Evolutionary conservation across 2,797 vertebrate genomes (phyloP).

Genomic region (Mus caroli): DNA sequence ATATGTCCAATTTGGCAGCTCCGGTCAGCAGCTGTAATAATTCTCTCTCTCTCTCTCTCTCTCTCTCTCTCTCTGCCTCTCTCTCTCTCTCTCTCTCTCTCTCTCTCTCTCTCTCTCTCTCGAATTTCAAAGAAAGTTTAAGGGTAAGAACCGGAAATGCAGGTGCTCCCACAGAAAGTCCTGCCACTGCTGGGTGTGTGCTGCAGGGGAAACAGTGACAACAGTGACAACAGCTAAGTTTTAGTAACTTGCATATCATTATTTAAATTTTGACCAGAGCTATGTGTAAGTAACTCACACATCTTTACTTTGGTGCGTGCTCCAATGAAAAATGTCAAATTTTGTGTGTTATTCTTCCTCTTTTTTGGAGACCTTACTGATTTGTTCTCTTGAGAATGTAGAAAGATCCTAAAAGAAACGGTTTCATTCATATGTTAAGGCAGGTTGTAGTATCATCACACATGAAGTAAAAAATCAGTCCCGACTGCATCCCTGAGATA

Average conservation of each 20-base stretch:
- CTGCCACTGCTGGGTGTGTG: background rate
- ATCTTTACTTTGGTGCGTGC: background rate
- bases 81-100: conserved; percentile 40
- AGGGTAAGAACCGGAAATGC: conserved; percentile 68
- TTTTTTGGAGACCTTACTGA: background rate
- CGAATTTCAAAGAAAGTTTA: conserved; percentile 77
- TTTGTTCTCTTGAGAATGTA: conserved; percentile 42
- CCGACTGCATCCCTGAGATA: background rate
- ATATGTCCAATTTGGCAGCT: conserved; percentile 27
- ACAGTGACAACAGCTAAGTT: conserved; percentile 1
- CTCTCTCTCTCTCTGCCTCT: conserved; percentile 75
- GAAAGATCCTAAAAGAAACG: conserved; percentile 31
- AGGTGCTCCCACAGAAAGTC: conserved; percentile 56
- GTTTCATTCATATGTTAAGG: background rate
- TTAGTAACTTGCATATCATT: conserved; percentile 14
- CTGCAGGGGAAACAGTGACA: background rate
- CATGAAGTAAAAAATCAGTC: conserved; percentile 18
- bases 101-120: conserved; percentile 59
- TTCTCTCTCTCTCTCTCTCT: conserved; percentile 74
- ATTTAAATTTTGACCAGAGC: background rate
- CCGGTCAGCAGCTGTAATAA: conserved; percentile 57
- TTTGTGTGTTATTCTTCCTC: background rate
- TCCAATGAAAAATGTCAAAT: conserved; percentile 9
- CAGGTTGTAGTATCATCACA: background rate
- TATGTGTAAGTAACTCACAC: conserved; percentile 46